phyloP scores from a whole-genome alignment of 2,888 invertebrate species.

The Carcina quercana region DNA sequence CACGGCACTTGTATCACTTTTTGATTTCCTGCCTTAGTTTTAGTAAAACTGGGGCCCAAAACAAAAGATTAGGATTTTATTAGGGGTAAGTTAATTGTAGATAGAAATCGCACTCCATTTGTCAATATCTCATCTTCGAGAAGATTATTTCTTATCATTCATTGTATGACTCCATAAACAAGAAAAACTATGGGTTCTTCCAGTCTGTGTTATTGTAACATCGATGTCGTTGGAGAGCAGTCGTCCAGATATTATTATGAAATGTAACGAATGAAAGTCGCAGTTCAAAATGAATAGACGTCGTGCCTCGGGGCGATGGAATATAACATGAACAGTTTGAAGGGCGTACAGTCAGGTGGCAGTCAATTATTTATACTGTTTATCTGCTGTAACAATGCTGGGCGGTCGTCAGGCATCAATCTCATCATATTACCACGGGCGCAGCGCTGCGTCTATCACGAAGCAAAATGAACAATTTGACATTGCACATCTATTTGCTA shows the following conservation, averaged over 20 bases:
- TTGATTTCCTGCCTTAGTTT: too few species aligned
- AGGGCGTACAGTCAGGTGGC: constrained; percentile 41
- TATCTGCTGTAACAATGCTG: constrained; percentile 58
- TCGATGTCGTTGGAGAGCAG: too few species aligned
- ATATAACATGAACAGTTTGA: constrained; percentile 34
- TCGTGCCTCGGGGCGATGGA: constrained; percentile 27
- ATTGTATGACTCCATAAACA: too few species aligned
- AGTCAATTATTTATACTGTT: constrained; percentile 53
- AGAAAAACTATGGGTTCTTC: too few species aligned
- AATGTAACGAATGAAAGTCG: constrained; percentile 15
- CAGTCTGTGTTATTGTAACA: too few species aligned
- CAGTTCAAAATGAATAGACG: constrained; percentile 18
- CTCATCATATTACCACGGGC: constrained; percentile 12
- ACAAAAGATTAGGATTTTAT: too few species aligned
- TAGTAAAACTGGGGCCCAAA: too few species aligned
- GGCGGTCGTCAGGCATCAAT: constrained; percentile 39
- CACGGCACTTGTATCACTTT: constrained; percentile 13
- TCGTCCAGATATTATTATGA: too few species aligned
- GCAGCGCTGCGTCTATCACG: constrained; percentile 2
- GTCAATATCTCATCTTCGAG: too few species aligned
- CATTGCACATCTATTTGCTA: constrained; percentile 11
- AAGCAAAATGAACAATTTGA: constrained; percentile 13
- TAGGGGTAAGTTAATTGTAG: too few species aligned
- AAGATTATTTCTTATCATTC: too few species aligned
- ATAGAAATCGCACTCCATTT: too few species aligned